Percentiles rank a stretch among this genome's conserved stretches.
These are phyloP conservation scores for Butorides virescens DNA, from an alignment of 2,113 vertebrate species.

Conservation along the genomic window DNA sequence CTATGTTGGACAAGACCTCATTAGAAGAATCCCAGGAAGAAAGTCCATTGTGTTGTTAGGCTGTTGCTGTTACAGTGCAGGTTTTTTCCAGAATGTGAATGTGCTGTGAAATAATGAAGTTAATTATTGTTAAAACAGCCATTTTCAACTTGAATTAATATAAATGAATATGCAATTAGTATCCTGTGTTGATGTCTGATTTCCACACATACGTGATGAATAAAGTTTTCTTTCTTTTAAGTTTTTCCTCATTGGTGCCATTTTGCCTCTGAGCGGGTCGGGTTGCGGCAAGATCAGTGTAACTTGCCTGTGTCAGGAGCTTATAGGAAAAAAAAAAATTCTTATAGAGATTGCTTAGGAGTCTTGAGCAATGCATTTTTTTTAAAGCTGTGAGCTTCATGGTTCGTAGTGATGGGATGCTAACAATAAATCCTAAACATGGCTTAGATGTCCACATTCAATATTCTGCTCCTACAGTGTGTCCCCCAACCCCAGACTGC, in stretches of 20 bases:
- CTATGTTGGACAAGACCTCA: not conserved
- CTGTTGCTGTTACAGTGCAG: not conserved
- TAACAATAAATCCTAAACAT: not conserved
- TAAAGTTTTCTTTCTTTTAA: not conserved
- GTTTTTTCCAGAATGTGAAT: not conserved
- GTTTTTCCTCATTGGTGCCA: not conserved
- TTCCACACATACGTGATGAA: not conserved
- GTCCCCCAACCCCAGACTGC: not conserved
- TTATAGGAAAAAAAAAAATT: not conserved
- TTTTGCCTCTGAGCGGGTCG: not conserved
- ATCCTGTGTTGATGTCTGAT: not conserved
- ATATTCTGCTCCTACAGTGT: not conserved
- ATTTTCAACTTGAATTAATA: not conserved
- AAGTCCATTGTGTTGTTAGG: not conserved
- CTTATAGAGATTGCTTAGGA: not conserved
- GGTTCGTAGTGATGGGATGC: not conserved
- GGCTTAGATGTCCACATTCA: not conserved
- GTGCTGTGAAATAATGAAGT: not conserved
- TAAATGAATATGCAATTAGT: not conserved
- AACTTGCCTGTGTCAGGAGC: not conserved
- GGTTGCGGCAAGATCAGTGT: not conserved
- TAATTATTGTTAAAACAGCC: not conserved
- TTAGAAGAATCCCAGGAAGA: not conserved
- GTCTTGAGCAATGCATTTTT: not conserved
- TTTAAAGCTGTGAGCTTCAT: not conserved